Percentiles rank a stretch among this genome's conserved stretches.
phyloP scores from a whole-genome alignment of 2,113 vertebrate species.

The Macquaria ambigua region DNA sequence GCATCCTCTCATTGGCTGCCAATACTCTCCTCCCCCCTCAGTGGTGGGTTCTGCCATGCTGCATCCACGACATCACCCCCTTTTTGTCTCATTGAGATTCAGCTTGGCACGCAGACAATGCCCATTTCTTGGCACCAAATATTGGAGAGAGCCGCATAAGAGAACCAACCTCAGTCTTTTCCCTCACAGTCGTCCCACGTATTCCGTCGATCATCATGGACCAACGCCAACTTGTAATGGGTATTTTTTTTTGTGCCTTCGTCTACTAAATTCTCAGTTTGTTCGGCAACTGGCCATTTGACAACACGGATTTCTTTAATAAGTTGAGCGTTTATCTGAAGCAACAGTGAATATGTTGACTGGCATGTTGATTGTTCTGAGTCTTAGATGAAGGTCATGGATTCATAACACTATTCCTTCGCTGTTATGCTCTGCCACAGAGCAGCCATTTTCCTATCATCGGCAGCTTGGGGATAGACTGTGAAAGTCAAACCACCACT shows the following conservation, averaged over 20 bases:
- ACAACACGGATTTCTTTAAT: neutral
- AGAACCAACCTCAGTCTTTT: constrained; percentile 58
- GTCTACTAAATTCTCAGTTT: constrained; percentile 47
- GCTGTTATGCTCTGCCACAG: constrained; percentile 8
- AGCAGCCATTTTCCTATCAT: constrained; percentile 64
- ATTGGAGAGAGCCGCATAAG: constrained; percentile 57
- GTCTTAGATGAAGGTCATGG: constrained; percentile 35
- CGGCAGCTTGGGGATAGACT: constrained; percentile 29
- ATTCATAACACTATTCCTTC: constrained; percentile 25
- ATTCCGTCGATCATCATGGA: constrained; percentile 62
- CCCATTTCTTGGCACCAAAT: constrained; percentile 76
- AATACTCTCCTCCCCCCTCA: constrained; percentile 68
- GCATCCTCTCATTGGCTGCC: constrained; percentile 71
- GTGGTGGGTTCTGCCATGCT: constrained; percentile 67
- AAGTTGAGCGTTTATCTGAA: neutral
- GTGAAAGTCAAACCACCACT: constrained; percentile 32
- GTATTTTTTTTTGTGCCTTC: constrained; percentile 57
- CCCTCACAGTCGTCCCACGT: constrained; percentile 43
- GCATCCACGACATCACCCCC: constrained; percentile 72
- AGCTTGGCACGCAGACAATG: constrained; percentile 80
- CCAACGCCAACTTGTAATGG: constrained; percentile 54
- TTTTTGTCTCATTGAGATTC: constrained; percentile 78
- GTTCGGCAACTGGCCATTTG: constrained; percentile 23
- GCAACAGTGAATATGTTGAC: constrained; percentile 15
- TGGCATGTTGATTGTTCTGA: constrained; percentile 35